These are phyloP conservation scores for Sussaba pulchella DNA, from an alignment of 2,888 invertebrate genomes.

Conservation along the genomic window DNA sequence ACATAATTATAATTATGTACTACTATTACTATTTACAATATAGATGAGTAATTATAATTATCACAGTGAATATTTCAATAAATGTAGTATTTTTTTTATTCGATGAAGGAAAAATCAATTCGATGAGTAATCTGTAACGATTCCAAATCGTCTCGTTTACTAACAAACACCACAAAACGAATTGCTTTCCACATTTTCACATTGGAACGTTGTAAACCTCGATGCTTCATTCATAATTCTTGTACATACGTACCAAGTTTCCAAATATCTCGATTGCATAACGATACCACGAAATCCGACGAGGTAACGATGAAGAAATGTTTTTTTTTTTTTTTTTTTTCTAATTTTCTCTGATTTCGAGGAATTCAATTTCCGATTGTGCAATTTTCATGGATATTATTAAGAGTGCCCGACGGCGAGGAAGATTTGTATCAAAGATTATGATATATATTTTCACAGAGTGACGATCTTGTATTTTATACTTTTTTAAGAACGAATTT, in stretches of 20 bases:
- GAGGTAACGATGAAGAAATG: conserved; percentile 20
- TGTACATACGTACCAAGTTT: conserved; percentile 54
- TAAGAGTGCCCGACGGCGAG: conserved; percentile 32
- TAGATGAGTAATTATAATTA: too few species aligned
- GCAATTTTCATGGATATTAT: conserved; percentile 28
- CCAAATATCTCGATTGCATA: conserved; percentile 44
- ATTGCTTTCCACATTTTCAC: conserved; percentile 52
- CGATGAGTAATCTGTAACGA: conserved; percentile 48
- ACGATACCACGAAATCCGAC: conserved; percentile 18
- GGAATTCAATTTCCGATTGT: conserved; percentile 31
- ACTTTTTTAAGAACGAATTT: conserved; percentile 82
- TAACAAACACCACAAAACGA: conserved; percentile 56
- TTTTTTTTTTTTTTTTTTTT: too few species aligned
- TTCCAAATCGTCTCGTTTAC: conserved; percentile 60
- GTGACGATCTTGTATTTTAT: conserved; percentile 78
- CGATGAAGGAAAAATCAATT: conserved; percentile 18
- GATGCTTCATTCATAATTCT: conserved; percentile 54
- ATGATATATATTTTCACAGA: conserved; percentile 76
- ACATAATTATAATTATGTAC: too few species aligned
- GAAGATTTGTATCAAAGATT: conserved; percentile 59
- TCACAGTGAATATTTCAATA: too few species aligned
- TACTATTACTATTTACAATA: too few species aligned
- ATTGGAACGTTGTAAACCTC: conserved; percentile 57
- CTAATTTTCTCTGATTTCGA: too few species aligned
- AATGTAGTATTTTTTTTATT: not conserved